Conservation (phyloP, 1,140 invertebrate species). For the Chymomyza costata region DNA sequence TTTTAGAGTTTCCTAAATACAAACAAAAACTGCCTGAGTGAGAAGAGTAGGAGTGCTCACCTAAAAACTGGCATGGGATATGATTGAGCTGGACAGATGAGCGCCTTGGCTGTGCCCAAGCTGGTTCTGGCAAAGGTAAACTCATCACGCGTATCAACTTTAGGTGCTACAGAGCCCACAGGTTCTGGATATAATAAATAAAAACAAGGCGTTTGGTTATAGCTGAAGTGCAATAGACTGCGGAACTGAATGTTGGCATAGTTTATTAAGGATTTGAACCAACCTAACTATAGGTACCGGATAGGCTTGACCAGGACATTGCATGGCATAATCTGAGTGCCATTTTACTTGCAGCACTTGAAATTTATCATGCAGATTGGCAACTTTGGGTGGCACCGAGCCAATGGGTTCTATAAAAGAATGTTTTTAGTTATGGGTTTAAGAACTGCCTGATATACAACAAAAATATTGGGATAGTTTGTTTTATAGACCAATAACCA, state of each 20-base stretch:
- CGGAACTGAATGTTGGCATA: conserved; percentile 33
- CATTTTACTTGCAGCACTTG: conserved; percentile 77
- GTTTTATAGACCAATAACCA: too few relatives aligned
- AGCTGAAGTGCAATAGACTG: neutral
- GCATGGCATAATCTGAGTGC: conserved; percentile 78
- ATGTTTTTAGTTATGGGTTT: too few relatives aligned
- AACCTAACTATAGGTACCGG: conserved; percentile 9
- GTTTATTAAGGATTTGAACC: neutral
- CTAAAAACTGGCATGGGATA: conserved; percentile 81
- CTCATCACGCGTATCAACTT: conserved; percentile 78
- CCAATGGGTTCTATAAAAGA: conserved; percentile 85
- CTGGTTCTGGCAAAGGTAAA: conserved; percentile 73
- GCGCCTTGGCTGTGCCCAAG: conserved; percentile 76
- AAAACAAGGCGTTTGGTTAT: too few relatives aligned
- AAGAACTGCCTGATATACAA: too few relatives aligned
- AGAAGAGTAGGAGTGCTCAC: conserved; percentile 58
- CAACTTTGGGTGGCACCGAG: conserved; percentile 81
- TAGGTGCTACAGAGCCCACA: conserved; percentile 82
- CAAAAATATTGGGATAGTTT: too few relatives aligned
- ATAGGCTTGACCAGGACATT: conserved; percentile 75
- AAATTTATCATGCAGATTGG: conserved; percentile 77
- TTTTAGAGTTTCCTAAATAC: neutral
- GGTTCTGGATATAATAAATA: conserved; percentile 78
- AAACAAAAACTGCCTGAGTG: conserved; percentile 29
- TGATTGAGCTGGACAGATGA: conserved; percentile 81